Base-by-base conservation (phyloP, 2,888 invertebrate genomes). In the Periphyllus acericola region DNA sequence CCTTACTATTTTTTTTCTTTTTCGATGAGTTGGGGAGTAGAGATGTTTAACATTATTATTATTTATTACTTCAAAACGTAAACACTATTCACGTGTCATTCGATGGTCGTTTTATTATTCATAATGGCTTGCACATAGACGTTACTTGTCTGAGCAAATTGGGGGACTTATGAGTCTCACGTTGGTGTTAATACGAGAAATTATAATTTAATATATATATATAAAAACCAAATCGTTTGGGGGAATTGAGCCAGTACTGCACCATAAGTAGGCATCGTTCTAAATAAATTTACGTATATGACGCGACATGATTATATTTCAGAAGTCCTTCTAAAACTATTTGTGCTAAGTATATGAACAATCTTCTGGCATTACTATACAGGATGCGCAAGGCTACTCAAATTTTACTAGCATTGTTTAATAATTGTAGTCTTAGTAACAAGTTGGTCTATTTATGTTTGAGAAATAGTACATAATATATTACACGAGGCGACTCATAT, bases 401-500 rank as follows among this genome's bases (percentile, higher is more conserved):
- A 68, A 29, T 17, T 71, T 71, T 29, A 17, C 19, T 79, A n/a
- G n/a, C 55, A 36, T 55, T 79, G 71, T 78, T 79, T 79, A 40
- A 82, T 52, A 11, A 17, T 17, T 25, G n/a, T 78, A 78, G n/a
- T 52, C 46, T 32, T 46, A 21, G 72, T 34, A 8, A 36, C 11
- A 21, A 60, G 25, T 36, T 32, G 34, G n/a, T 29, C 68, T 46
- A 55, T 25, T 52, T 34, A 55, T 36, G 60, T 40, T 83, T 8
- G 25, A 40, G 21, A 66, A 84, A 40, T 60, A 46, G 46, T 14
- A 46, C 14, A 3, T 46, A 11, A 29, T 60, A 71, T 75, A 60
- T 21, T 72, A 52, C n/a, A 74, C n/a, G 21, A 75, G 75, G 29
- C 74, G 66, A 83, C 60, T 75, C 14, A 21, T 55, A 78, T 68